These are phyloP conservation scores for Sabellastarte sp. DNA, from an alignment of 2,888 invertebrate genomes.

Conservation along the genomic window DNA sequence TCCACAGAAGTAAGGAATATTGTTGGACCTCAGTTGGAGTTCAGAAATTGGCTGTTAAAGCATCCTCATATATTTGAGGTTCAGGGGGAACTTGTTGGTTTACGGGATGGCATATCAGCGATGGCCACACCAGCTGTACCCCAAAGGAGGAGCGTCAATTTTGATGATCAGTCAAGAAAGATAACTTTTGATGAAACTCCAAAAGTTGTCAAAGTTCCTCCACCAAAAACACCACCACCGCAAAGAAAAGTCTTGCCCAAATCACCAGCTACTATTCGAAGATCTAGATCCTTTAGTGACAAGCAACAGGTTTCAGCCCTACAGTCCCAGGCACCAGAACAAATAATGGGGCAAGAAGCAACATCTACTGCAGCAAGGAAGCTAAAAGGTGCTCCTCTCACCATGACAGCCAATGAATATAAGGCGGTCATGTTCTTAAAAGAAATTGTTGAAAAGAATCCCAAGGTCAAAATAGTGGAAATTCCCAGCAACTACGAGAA, in stretches of 20 bases:
- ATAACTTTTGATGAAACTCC: no score
- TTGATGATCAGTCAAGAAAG: no score
- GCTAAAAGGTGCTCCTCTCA: conserved; percentile 39
- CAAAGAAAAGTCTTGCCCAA: conserved; percentile 18
- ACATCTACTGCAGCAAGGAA: conserved; percentile 12
- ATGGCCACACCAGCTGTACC: conserved; percentile 16
- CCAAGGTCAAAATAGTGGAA: conserved; percentile 42
- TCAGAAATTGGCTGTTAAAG: conserved; percentile 10
- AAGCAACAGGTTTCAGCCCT: background rate
- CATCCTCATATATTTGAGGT: conserved; percentile 35
- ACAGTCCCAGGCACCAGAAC: conserved; percentile 1
- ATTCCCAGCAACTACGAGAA: conserved; percentile 52
- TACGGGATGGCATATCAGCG: conserved; percentile 40
- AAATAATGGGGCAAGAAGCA: conserved; percentile 2
- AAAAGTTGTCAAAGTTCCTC: conserved; percentile 2
- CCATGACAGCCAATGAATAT: conserved; percentile 60
- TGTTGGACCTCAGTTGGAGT: conserved; percentile 18
- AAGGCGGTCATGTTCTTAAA: conserved; percentile 59
- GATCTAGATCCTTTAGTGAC: conserved; percentile 18
- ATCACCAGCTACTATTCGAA: conserved; percentile 26
- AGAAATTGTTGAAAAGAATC: conserved; percentile 55
- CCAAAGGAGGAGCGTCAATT: no score
- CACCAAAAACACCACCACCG: conserved; percentile 14
- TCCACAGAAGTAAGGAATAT: conserved; percentile 60
- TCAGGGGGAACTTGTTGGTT: conserved; percentile 54